These are phyloP conservation scores for Cassiopea xamachana DNA, from an alignment of 30 jellyfish, hydroid and myxozoan genomes.

Conservation along the genomic window DNA sequence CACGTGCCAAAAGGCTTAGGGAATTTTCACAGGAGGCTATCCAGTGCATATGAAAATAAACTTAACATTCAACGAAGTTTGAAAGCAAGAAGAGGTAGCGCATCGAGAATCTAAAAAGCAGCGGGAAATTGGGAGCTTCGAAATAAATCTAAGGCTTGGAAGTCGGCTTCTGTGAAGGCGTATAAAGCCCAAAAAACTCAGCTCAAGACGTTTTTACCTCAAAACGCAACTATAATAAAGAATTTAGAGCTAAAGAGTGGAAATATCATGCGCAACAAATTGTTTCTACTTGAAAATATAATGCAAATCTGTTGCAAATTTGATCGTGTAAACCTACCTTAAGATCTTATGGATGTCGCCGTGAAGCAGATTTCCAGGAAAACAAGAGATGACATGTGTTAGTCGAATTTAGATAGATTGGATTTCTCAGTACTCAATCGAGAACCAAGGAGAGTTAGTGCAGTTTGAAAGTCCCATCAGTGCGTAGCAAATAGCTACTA, in stretches of 20 bases:
- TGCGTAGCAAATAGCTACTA: too few relatives aligned
- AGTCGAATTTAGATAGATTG: too few relatives aligned
- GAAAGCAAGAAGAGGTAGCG: background rate
- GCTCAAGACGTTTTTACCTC: background rate
- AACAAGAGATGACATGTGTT: too few relatives aligned
- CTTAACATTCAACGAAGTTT: background rate
- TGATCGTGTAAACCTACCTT: background rate
- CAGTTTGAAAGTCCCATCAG: too few relatives aligned
- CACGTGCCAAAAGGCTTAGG: too few relatives aligned
- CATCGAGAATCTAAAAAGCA: background rate
- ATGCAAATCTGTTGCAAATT: background rate
- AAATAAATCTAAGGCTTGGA: background rate
- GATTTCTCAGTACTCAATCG: too few relatives aligned
- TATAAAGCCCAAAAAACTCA: background rate
- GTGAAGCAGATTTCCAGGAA: too few relatives aligned
- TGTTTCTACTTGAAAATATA: background rate
- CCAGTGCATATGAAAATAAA: too few relatives aligned
- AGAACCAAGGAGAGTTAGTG: too few relatives aligned
- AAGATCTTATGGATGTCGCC: too few relatives aligned
- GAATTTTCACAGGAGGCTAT: too few relatives aligned
- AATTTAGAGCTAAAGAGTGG: background rate
- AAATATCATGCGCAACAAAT: background rate
- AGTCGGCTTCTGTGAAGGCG: background rate
- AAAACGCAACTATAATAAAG: background rate
- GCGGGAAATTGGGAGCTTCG: background rate